phyloP scores from a whole-genome alignment of 2,113 vertebrate genomes.

The Rynchops niger region DNA sequence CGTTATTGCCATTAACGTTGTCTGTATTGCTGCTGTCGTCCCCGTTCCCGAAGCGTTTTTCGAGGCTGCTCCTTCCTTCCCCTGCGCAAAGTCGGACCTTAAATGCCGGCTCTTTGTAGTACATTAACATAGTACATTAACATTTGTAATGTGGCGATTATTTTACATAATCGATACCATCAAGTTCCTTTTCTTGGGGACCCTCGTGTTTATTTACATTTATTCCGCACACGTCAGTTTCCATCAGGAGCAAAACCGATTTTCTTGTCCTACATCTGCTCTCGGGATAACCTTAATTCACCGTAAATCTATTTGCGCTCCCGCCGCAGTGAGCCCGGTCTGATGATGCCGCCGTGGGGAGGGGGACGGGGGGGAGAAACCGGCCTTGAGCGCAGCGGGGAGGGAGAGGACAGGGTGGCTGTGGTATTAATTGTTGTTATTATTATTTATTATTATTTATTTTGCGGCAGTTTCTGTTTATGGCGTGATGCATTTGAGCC shows the following conservation, averaged over 20 bases:
- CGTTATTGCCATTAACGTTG: fast-evolving
- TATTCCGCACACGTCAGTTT: constrained; percentile 74
- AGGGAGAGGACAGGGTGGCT: neutral
- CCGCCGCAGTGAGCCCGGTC: neutral
- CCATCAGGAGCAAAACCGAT: constrained; percentile 76
- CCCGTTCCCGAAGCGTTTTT: neutral
- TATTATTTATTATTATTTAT: constrained; percentile 72
- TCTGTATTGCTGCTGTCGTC: neutral
- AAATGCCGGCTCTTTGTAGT: constrained; percentile 42
- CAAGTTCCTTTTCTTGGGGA: constrained; percentile 75
- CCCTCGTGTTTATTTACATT: constrained; percentile 77
- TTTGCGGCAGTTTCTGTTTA: constrained; percentile 84
- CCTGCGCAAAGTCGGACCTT: neutral
- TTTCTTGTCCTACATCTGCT: constrained; percentile 73
- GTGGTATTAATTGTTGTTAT: neutral
- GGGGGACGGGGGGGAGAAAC: neutral
- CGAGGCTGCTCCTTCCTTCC: neutral
- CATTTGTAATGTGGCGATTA: constrained; percentile 73
- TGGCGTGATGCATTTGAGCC: constrained; percentile 87
- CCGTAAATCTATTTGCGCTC: constrained; percentile 52
- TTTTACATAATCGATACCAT: constrained; percentile 81
- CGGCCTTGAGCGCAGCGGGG: neutral
- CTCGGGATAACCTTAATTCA: constrained; percentile 71
- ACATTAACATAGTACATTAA: constrained; percentile 72
- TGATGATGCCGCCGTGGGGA: constrained; percentile 7